Conservation (phyloP, 2,113 vertebrate species). For the Xenopus laevis region DNA sequence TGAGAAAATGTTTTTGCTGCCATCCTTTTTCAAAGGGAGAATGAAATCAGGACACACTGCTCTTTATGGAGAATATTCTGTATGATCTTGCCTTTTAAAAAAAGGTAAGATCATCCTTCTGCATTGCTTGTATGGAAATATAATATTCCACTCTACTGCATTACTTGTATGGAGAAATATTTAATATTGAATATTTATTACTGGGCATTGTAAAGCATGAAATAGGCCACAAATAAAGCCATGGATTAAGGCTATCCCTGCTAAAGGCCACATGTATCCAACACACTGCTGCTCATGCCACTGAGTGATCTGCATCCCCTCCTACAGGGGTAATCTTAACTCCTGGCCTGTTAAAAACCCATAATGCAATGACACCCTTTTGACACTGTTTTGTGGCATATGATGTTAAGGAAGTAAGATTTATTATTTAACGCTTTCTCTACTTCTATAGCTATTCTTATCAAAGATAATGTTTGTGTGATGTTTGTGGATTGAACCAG, state of each 20-base stretch:
- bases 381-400: background rate
- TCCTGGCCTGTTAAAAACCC: background rate
- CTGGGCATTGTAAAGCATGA: background rate
- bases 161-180: background rate
- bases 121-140: background rate
- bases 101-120: background rate
- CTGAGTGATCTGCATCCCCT: background rate
- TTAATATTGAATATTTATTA: background rate
- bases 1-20: slow-evolving; percentile 27
- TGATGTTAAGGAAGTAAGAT: background rate
- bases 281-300: background rate
- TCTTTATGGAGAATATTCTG: background rate
- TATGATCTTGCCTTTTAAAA: background rate
- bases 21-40: slow-evolving; percentile 16
- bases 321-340: background rate
- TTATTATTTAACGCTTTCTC: slow-evolving; percentile 14
- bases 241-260: background rate
- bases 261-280: background rate
- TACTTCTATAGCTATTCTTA: slow-evolving; percentile 23
- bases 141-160: background rate
- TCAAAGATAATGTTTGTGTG: slow-evolving; percentile 11
- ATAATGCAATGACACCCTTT: background rate
- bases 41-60: background rate
- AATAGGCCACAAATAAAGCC: background rate
- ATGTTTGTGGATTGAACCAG: slow-evolving; percentile 19